Conservation (phyloP, 2,797 vertebrate species). For the Bucorvus abyssinicus region DNA sequence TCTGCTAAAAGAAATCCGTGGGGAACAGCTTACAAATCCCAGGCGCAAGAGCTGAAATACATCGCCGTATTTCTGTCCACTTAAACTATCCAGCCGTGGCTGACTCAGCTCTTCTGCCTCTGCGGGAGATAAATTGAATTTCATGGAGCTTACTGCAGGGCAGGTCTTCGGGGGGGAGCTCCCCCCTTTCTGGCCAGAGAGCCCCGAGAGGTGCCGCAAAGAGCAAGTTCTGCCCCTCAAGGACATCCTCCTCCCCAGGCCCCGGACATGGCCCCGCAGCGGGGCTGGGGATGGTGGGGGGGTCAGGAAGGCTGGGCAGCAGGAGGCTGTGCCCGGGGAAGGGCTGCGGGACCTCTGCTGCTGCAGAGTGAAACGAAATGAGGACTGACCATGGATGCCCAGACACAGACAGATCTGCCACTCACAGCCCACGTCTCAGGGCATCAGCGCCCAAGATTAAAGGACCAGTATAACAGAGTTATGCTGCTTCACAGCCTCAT, state of each 20-base stretch:
- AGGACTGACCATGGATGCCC: neutral
- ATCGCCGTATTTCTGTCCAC: neutral
- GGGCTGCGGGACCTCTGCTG: neutral
- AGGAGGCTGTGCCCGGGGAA: neutral
- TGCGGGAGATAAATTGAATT: neutral
- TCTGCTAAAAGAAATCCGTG: neutral
- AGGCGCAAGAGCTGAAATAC: neutral
- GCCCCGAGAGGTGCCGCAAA: neutral
- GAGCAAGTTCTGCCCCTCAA: neutral
- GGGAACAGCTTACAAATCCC: neutral
- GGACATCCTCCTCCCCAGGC: neutral
- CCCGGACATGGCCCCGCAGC: accelerated
- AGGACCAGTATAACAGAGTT: accelerated
- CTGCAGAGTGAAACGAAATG: neutral
- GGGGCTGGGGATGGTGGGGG: neutral
- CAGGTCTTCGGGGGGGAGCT: accelerated
- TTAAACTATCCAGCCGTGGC: neutral
- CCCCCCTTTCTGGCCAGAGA: neutral
- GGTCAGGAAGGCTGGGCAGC: neutral
- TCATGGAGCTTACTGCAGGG: neutral
- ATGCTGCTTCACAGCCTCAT: accelerated
- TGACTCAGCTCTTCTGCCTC: conserved; percentile 27
- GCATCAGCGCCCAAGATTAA: neutral
- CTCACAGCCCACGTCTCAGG: neutral
- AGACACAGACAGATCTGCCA: accelerated